Base-by-base conservation (phyloP, 2,113 vertebrate species). In the Marcusenius ussheri region DNA sequence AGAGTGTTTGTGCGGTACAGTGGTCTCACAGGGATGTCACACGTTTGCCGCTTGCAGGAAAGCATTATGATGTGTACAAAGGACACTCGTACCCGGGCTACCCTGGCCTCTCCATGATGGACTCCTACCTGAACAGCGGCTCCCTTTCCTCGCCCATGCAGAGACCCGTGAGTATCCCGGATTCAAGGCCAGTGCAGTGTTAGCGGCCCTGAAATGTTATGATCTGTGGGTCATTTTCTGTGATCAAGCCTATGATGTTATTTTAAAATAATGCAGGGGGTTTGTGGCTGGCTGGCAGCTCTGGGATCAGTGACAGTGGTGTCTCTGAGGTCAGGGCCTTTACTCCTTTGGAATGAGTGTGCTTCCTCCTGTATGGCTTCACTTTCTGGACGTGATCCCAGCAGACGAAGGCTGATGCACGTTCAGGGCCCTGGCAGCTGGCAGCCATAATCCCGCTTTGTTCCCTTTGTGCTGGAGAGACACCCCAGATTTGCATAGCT, bases 61-160 rank as follows among this genome's bases (percentile, higher is more conserved):
- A 99, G 91, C 97, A 96, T 93, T 96, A 97, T 90, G 98, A 99
- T 92, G 93, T 99, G 93, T 99, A 99, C 95, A 99, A 99, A 96
- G 97, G 97, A 91, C 98, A 97, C 91, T 95, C 96, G 0, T 99
- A 99, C 94, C 91, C 96, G 0, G 95, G 96, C 92, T 99, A 99
- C 92, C 97, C 98, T 27, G 97, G 98, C 92, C 99, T 99, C 95
- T 97, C 99, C 95, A 99, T 99, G 98, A 99, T 99, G 97, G 98
- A 99, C 94, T 97, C 97, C 5, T 99, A 99, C 95, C 98, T 99
- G 97, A 97, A 96, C 94, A 99, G 99, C 87, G 98, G 98, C 95
- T 99, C 98, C 91, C 96, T 99, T 90, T 99, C 98, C 87, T 98
- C 98, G 89, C 97, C 98, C 94, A 98, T 99, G 96, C 96, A 97